Base-by-base conservation (phyloP, 2,113 vertebrate species). In the Siniperca knerii region DNA sequence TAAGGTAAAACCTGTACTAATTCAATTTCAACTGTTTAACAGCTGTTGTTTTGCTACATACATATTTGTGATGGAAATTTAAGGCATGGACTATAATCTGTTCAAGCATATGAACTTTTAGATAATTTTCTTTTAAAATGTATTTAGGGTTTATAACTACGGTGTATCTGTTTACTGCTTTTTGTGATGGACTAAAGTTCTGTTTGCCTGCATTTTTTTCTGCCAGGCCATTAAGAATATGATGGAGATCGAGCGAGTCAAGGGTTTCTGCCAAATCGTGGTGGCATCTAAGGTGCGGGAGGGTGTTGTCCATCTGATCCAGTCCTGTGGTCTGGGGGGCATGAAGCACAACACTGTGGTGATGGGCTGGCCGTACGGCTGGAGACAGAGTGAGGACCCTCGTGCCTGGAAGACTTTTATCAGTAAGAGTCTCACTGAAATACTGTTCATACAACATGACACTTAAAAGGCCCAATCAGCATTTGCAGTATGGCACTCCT, bases 331-430 rank as follows among this genome's bases (percentile, higher is more conserved):
- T 25, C 95, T 99, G 1, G 98, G 98, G 0, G 98, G 98, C 82
- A 99, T 99, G 98, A 97, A 98, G 83, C 98, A 99, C 79, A 99
- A 99, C 91, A 97, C 98, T 0, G 98, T 99, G 88, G 97, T 99
- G 82, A 95, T 99, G 96, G 98, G 98, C 6, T 99, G 98, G 98
- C 98, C 98, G 0, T 99, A 99, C 0, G 98, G 97, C 76, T 99
- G 98, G 98, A 97, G 98, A 67, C 98, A 99, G 95, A 99, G 98
- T 25, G 98, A 99, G 92, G 98, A 99, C 83, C 97, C 98, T 29
- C 97, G 98, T 33, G 97, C 98, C 44, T 99, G 98, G 98, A 99
- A 99, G 94, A 99, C 98, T 0, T 99, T 99, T 79, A 99, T 99
- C 87, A 98, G 98, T 98, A 92, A 94, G 87, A 13, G 46, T 48